Evolutionary conservation across 2,113 vertebrate species (phyloP).

Genomic region (Melanerpes formicivorus): DNA sequence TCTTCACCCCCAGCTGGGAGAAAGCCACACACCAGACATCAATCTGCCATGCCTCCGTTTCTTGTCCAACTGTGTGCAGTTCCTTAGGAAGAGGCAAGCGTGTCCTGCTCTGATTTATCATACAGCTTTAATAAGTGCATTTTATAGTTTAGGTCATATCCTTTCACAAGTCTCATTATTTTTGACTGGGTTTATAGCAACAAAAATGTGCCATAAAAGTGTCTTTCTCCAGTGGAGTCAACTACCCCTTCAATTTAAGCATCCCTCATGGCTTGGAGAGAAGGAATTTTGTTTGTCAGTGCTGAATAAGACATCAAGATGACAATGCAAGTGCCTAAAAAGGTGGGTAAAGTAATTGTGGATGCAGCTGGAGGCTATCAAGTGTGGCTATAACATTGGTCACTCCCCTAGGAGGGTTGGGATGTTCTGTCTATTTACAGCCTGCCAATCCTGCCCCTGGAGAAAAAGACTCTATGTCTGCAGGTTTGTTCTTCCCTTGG

Average conservation of each 20-base stretch:
- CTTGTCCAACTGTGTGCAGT: background rate
- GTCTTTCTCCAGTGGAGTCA: constrained; percentile 36
- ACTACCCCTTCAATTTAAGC: constrained; percentile 16
- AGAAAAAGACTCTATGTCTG: background rate
- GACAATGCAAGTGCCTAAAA: background rate
- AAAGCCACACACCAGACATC: background rate
- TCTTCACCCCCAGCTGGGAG: background rate
- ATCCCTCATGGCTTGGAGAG: background rate
- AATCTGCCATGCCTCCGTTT: background rate
- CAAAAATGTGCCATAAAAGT: constrained; percentile 36
- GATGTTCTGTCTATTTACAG: background rate
- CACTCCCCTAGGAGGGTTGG: background rate
- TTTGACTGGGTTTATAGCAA: constrained; percentile 44
- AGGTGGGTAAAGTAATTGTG: background rate
- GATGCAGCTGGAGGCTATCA: background rate
- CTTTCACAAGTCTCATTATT: constrained; percentile 66
- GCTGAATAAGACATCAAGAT: background rate
- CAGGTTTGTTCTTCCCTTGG: background rate
- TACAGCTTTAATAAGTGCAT: constrained; percentile 42
- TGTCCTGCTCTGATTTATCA: constrained; percentile 51
- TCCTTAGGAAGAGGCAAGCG: constrained; percentile 25
- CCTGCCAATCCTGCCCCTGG: background rate
- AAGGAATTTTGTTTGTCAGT: background rate
- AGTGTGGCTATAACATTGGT: background rate
- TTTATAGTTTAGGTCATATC: constrained; percentile 61